Conservation (phyloP, 2,113 vertebrate genomes). For the Piaya cayana region DNA sequence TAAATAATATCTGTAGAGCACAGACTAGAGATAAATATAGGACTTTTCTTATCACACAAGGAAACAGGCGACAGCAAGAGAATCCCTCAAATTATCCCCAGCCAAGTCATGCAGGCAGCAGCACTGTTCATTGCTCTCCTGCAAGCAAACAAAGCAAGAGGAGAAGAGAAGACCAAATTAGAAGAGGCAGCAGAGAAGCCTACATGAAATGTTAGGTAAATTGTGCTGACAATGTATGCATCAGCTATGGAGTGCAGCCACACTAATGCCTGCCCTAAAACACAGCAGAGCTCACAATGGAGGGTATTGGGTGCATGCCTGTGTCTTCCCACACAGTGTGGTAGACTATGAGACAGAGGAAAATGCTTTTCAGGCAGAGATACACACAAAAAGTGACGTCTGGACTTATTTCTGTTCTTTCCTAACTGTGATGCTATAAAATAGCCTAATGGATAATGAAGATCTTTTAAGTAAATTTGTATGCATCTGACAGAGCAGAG, state of each 20-base stretch:
- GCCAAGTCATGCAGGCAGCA: background rate
- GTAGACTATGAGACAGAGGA: background rate
- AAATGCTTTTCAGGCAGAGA: background rate
- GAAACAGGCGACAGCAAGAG: background rate
- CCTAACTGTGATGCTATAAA: background rate
- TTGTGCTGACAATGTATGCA: background rate
- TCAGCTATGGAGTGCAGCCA: background rate
- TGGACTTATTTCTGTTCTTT: background rate
- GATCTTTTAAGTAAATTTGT: background rate
- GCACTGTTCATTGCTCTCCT: background rate
- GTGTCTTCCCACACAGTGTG: fast-evolving
- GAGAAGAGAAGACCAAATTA: background rate
- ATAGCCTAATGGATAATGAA: background rate
- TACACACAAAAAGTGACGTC: background rate
- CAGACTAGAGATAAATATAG: background rate
- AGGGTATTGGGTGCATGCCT: fast-evolving
- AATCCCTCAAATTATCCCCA: background rate
- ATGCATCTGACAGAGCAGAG: background rate
- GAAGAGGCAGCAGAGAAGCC: background rate
- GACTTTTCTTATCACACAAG: background rate
- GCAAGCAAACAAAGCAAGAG: background rate
- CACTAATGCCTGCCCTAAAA: background rate
- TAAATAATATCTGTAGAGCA: background rate
- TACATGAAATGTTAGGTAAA: fast-evolving
- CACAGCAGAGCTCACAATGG: fast-evolving